Evolutionary conservation across 2,888 invertebrate species (phyloP).

Genomic region (Caenorhabditis sp.): DNA sequence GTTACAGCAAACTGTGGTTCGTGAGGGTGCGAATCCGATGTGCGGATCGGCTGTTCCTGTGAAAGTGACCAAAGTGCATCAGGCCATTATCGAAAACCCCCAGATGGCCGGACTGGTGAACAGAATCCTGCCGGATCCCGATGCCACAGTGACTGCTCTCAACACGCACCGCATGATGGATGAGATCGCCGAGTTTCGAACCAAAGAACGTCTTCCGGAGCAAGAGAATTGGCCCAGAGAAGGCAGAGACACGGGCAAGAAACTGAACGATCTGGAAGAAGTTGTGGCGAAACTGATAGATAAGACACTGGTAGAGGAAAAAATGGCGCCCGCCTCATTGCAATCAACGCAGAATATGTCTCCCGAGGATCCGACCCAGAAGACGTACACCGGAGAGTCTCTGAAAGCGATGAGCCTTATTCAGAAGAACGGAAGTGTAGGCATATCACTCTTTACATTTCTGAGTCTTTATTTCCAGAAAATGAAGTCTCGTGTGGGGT

Average conservation of each 20-base stretch:
- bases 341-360: too few relatives aligned
- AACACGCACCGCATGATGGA: constrained; percentile 12
- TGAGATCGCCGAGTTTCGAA: constrained; percentile 14
- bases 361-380: too few relatives aligned
- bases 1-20: constrained; percentile 50
- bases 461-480: too few relatives aligned
- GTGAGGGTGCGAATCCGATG: constrained; percentile 60
- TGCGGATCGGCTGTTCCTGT: constrained; percentile 63
- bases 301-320: constrained; percentile 28
- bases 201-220: background rate
- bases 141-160: background rate
- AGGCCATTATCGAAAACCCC: constrained; percentile 21
- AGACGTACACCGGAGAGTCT: too few relatives aligned
- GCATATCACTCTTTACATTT: too few relatives aligned
- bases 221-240: constrained; percentile 22
- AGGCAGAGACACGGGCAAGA: background rate
- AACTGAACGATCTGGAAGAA: constrained; percentile 39
- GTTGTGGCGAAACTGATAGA: constrained; percentile 38
- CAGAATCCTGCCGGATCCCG: constrained; percentile 1
- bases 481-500: too few relatives aligned
- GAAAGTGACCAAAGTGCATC: constrained; percentile 41
- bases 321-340: too few relatives aligned
- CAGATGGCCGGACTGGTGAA: constrained; percentile 3
- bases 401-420: too few relatives aligned
- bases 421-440: too few relatives aligned